Evolutionary conservation across 53 echinoderm and acorn worm species (phyloP).

Genomic region (Echinarachnius parma): DNA sequence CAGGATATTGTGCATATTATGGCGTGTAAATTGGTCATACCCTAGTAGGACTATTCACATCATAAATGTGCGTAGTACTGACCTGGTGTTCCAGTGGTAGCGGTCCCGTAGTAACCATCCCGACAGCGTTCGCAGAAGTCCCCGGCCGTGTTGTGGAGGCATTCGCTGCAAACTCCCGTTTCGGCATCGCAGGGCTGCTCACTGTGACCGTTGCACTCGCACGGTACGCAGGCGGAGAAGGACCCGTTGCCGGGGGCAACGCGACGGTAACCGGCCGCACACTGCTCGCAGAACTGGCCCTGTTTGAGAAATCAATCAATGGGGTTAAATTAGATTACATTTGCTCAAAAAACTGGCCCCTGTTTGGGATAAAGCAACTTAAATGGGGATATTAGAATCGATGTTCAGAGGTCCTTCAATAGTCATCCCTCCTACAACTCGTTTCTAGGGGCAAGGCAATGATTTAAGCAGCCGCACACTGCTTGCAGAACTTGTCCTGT

Average conservation of each 20-base stretch:
- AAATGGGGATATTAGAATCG: no score
- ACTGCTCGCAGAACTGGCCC: constrained; percentile 88
- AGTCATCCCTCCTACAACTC: no score
- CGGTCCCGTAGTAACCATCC: constrained; percentile 90
- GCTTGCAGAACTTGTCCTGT: constrained; percentile 85
- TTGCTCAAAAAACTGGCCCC: no score
- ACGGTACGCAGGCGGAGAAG: constrained; percentile 71
- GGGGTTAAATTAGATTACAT: no score
- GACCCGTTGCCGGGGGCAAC: constrained; percentile 43
- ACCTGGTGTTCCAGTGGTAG: constrained; percentile 72
- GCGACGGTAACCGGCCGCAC: constrained; percentile 69
- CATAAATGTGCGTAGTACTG: no score
- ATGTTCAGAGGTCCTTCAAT: no score
- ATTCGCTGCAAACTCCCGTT: constrained; percentile 68
- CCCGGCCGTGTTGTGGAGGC: constrained; percentile 77
- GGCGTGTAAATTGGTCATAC: no score
- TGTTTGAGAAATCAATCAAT: no score
- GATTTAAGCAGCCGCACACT: constrained; percentile 70
- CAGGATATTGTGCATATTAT: no score
- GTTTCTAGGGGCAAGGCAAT: constrained; percentile 26
- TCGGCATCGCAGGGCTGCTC: constrained; percentile 64
- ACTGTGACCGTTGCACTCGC: constrained; percentile 81
- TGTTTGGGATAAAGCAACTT: no score
- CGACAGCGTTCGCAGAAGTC: constrained; percentile 68
- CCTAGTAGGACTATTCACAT: no score